Percentiles rank a stretch among this genome's conserved stretches.
phyloP scores from a whole-genome alignment of 2,113 vertebrate genomes.

The Crotalus helleri region DNA sequence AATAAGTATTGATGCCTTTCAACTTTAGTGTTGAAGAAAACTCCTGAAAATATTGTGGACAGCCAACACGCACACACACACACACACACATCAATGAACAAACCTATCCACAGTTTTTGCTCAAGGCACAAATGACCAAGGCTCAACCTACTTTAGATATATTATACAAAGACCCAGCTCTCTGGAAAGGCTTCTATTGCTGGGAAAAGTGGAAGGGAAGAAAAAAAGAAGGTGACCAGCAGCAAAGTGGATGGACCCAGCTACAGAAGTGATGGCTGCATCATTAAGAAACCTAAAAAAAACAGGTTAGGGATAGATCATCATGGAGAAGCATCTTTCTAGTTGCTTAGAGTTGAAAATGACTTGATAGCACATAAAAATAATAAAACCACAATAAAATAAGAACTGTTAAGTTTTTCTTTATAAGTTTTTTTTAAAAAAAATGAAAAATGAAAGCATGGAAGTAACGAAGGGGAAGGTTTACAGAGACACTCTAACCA shows the following conservation, averaged over 20 bases:
- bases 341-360: background rate
- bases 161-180: background rate
- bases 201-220: background rate
- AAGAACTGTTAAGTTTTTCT: background rate
- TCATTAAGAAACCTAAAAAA: background rate
- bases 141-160: no score
- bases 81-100: no score
- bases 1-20: background rate
- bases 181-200: background rate
- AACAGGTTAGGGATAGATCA: background rate
- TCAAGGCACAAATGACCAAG: no score
- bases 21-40: background rate
- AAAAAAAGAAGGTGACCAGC: background rate
- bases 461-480: background rate
- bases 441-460: background rate
- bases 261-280: background rate
- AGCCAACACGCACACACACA: no score
- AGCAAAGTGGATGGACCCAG: background rate
- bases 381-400: background rate
- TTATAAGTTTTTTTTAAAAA: background rate
- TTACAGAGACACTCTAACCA: background rate
- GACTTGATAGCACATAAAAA: background rate
- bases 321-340: background rate
- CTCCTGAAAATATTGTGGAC: background rate
- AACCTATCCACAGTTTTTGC: no score